Conservation (phyloP, 2,888 invertebrate species). For the Stomorhina lunata region DNA sequence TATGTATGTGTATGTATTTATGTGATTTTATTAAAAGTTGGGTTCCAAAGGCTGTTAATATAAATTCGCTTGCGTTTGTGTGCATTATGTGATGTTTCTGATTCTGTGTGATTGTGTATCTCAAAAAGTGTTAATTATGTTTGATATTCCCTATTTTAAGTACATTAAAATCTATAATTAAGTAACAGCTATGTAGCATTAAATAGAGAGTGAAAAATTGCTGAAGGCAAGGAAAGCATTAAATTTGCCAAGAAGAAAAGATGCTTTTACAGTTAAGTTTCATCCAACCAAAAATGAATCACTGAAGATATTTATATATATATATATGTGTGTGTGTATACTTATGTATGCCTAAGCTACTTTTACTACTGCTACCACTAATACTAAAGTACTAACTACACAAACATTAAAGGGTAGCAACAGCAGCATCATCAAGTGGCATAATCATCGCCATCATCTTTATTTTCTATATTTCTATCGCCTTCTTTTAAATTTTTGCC, state of each 20-base stretch:
- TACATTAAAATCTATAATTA: conserved; percentile 68
- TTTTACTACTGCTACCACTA: no score
- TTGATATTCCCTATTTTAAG: conserved; percentile 59
- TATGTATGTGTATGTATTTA: neutral
- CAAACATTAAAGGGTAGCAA: conserved; percentile 46
- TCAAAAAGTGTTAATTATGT: conserved; percentile 65
- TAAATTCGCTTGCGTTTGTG: neutral
- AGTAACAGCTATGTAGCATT: conserved; percentile 56
- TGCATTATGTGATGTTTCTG: neutral
- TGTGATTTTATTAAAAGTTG: neutral
- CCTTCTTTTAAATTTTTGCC: neutral
- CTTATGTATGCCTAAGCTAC: no score
- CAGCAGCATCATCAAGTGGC: conserved; percentile 52
- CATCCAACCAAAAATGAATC: conserved; percentile 11
- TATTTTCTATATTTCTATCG: neutral
- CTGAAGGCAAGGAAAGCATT: conserved; percentile 50
- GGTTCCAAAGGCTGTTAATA: neutral
- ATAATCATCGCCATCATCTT: conserved; percentile 49
- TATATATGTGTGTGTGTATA: no score
- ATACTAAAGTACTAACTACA: conserved; percentile 7
- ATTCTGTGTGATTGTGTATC: neutral
- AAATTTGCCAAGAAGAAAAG: conserved; percentile 9
- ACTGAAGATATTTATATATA: no score
- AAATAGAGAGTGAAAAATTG: conserved; percentile 49
- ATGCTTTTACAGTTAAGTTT: conserved; percentile 29